These are phyloP conservation scores for Coracias cyanogaster DNA, from an alignment of 2,797 vertebrate genomes.

Conservation along the genomic window DNA sequence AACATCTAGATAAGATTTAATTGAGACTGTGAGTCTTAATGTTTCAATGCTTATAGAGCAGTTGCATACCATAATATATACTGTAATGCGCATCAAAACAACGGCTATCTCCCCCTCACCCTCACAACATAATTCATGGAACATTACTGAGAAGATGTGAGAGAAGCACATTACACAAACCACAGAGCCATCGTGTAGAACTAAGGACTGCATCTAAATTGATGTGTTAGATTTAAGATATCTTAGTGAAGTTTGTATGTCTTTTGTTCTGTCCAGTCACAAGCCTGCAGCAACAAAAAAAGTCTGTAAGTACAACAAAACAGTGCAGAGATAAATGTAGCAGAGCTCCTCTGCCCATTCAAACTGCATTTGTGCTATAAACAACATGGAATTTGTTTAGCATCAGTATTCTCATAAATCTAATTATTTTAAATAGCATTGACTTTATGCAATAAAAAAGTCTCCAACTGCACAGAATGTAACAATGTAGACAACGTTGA, in stretches of 20 bases:
- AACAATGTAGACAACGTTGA: not conserved
- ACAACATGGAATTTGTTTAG: not conserved
- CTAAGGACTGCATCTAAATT: not conserved
- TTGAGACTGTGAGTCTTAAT: not conserved
- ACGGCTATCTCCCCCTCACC: accelerated
- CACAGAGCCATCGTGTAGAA: not conserved
- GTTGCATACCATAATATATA: not conserved
- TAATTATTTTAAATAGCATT: not conserved
- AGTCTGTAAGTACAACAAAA: not conserved
- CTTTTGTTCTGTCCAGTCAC: not conserved
- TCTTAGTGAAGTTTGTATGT: not conserved
- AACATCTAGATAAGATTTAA: not conserved
- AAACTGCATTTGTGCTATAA: not conserved
- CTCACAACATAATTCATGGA: not conserved
- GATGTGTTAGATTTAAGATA: not conserved
- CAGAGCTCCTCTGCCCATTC: not conserved
- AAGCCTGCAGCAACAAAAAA: not conserved
- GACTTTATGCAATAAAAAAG: not conserved
- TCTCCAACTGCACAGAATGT: not conserved
- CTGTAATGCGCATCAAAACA: not conserved
- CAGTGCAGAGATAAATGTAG: not conserved
- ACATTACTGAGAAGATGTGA: not conserved
- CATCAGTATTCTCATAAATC: not conserved
- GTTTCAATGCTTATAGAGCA: not conserved
- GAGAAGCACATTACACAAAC: not conserved